These are phyloP conservation scores for Emydocephalus ijimae DNA, from an alignment of 2,113 vertebrate species.

Conservation along the genomic window DNA sequence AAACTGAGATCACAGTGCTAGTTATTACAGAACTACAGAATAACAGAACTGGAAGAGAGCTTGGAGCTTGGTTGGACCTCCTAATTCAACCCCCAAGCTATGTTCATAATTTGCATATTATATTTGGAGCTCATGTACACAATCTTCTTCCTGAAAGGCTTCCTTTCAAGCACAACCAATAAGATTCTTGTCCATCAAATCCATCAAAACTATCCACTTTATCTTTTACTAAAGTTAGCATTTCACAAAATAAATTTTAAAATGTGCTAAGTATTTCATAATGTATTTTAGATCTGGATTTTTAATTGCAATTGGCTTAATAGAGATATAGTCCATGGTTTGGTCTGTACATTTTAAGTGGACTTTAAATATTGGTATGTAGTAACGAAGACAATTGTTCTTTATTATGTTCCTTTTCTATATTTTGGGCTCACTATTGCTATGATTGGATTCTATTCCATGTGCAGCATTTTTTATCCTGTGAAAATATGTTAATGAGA, in stretches of 20 bases:
- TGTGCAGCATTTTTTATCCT: background rate
- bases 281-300: background rate
- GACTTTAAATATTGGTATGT: background rate
- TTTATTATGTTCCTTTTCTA: background rate
- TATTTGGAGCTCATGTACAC: background rate
- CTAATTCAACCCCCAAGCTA: too few relatives aligned
- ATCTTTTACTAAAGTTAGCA: background rate
- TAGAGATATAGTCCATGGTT: background rate
- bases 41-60: too few relatives aligned
- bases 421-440: background rate
- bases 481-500: background rate
- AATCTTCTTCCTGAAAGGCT: background rate
- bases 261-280: background rate
- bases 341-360: background rate
- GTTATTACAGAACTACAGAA: background rate
- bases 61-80: too few relatives aligned
- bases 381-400: background rate
- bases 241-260: background rate
- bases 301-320: background rate
- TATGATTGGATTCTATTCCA: background rate
- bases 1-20: background rate
- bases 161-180: background rate
- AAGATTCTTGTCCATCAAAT: background rate
- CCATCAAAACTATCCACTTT: background rate
- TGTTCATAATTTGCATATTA: background rate